Evolutionary conservation across 2,113 vertebrate genomes (phyloP).

Genomic region (Anoplopoma fimbria): DNA sequence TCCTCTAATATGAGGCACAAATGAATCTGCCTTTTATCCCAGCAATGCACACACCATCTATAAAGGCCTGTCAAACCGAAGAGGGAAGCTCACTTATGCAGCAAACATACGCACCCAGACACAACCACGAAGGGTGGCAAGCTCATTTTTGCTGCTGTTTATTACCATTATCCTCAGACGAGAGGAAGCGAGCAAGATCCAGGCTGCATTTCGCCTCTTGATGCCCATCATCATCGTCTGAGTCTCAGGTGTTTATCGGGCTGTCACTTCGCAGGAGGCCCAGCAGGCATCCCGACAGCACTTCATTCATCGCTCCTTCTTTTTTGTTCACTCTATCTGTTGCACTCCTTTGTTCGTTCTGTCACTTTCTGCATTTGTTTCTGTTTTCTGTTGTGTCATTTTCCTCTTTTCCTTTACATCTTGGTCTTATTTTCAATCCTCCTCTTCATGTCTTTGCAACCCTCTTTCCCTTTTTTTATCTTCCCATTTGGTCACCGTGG

Average conservation of each 20-base stretch:
- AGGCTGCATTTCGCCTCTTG: constrained; percentile 57
- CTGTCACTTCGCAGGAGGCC: constrained; percentile 67
- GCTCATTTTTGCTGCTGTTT: constrained; percentile 78
- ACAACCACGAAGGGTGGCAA: constrained; percentile 26
- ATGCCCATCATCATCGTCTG: constrained; percentile 65
- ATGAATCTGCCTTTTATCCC: constrained; percentile 73
- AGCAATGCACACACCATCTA: constrained; percentile 54
- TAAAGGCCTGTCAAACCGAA: constrained; percentile 68
- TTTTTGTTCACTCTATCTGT: constrained; percentile 19
- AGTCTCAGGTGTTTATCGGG: constrained; percentile 78
- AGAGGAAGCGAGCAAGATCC: constrained; percentile 49
- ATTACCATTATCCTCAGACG: constrained; percentile 78
- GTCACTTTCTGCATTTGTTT: constrained; percentile 31
- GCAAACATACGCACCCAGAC: constrained; percentile 16
- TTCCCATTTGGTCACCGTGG: constrained; percentile 6
- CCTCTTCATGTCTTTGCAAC: not conserved
- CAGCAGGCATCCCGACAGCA: constrained; percentile 33
- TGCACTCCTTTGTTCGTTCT: constrained; percentile 37
- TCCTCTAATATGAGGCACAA: constrained; percentile 65
- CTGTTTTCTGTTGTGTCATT: not conserved
- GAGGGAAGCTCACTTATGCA: constrained; percentile 66
- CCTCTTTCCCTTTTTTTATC: not conserved
- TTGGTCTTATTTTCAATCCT: not conserved
- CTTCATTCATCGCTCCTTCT: constrained; percentile 22
- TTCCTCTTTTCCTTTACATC: not conserved